phyloP scores from a whole-genome alignment of 2,888 invertebrate species.

The Eucera pruinosa region DNA sequence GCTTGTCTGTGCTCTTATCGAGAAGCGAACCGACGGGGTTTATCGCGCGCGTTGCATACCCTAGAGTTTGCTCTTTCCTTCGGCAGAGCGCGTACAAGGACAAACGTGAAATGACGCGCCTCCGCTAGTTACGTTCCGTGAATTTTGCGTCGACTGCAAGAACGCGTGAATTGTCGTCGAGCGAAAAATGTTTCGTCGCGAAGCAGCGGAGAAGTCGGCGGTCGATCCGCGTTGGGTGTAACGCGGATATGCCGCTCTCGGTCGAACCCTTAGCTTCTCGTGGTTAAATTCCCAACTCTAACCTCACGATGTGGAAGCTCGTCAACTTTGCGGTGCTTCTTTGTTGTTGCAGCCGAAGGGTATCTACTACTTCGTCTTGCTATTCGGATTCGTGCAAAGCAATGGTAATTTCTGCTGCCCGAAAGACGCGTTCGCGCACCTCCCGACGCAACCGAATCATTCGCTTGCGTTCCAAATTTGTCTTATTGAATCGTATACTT shows the following conservation, averaged over 20 bases:
- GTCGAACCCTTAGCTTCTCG: neutral
- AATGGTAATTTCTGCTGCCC: no score
- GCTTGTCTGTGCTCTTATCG: no score
- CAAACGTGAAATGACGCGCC: no score
- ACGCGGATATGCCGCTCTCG: slow-evolving; percentile 29
- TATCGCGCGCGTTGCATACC: no score
- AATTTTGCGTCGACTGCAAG: no score
- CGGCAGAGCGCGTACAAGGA: no score
- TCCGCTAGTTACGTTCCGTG: no score
- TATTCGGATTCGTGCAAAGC: no score
- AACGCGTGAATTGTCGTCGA: neutral
- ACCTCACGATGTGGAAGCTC: slow-evolving; percentile 68
- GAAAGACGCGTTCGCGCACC: slow-evolving; percentile 54
- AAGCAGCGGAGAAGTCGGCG: neutral
- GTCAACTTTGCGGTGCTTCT: slow-evolving; percentile 56
- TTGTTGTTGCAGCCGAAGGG: slow-evolving; percentile 53
- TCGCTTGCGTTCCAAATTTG: no score
- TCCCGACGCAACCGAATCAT: no score
- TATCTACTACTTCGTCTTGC: slow-evolving; percentile 68
- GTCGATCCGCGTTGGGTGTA: neutral
- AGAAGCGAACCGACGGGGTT: no score
- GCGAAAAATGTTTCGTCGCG: neutral
- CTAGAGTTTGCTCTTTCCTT: no score
- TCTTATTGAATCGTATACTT: neutral
- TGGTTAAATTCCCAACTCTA: slow-evolving; percentile 14